phyloP scores from a whole-genome alignment of 2,797 vertebrate genomes.

The Epinephelus malabaricus region DNA sequence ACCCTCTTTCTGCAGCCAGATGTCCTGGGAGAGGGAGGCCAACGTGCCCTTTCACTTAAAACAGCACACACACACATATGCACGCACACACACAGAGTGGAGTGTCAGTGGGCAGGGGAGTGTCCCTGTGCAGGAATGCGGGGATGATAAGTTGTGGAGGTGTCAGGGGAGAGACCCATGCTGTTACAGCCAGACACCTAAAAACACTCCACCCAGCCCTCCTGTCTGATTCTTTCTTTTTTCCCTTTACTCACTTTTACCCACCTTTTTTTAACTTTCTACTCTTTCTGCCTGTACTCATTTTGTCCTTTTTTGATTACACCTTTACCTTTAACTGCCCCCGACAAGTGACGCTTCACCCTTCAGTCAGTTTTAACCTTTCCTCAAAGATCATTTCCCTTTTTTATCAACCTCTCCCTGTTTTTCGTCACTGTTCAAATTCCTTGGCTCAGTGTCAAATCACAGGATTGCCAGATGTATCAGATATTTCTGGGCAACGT shows the following conservation, averaged over 20 bases:
- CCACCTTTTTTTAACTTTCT: neutral
- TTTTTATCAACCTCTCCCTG: conserved; percentile 38
- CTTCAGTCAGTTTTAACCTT: conserved; percentile 39
- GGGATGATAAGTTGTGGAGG: conserved; percentile 83
- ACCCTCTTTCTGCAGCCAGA: conserved; percentile 72
- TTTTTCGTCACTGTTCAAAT: conserved; percentile 49
- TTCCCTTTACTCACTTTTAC: conserved; percentile 15
- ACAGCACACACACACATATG: conserved; percentile 58
- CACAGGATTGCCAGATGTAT: conserved; percentile 40
- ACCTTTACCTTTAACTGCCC: conserved; percentile 25
- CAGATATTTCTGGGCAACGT: conserved; percentile 21
- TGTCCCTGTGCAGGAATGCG: conserved; percentile 85
- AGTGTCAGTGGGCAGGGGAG: conserved; percentile 82
- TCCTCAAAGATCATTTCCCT: conserved; percentile 41
- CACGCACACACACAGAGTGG: conserved; percentile 37
- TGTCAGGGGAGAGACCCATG: conserved; percentile 82
- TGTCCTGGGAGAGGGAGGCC: conserved; percentile 78
- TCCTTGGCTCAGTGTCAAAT: conserved; percentile 55
- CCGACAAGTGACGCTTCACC: conserved; percentile 6
- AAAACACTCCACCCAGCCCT: conserved; percentile 76
- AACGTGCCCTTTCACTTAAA: conserved; percentile 76
- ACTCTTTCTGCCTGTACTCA: neutral
- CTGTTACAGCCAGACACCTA: conserved; percentile 83
- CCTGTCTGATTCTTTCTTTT: conserved; percentile 34
- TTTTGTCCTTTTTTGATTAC: conserved; percentile 14